phyloP scores from a whole-genome alignment of 2,888 invertebrate species.

The Eupithecia exiguata region DNA sequence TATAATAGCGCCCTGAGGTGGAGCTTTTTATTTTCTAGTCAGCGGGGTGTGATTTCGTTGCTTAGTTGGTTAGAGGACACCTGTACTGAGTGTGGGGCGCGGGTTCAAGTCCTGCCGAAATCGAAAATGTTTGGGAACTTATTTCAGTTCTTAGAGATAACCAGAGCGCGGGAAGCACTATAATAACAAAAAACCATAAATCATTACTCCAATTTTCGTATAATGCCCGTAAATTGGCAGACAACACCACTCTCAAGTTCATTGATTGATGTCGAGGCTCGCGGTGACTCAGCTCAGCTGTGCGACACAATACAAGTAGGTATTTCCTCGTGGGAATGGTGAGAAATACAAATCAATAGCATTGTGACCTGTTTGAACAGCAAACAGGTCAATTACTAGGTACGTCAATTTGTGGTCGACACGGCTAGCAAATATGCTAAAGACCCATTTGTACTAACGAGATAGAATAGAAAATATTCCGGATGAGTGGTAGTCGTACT shows the following conservation, averaged over 20 bases:
- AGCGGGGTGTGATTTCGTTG: too few relatives aligned
- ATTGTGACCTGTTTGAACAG: slow-evolving; percentile 46
- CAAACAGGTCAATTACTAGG: slow-evolving; percentile 62
- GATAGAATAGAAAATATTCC: neutral
- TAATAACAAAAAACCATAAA: too few relatives aligned
- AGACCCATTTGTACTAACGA: neutral
- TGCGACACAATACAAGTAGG: slow-evolving; percentile 32
- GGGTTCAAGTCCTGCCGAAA: too few relatives aligned
- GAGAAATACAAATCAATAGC: slow-evolving; percentile 46
- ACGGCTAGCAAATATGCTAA: neutral
- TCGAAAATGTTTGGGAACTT: too few relatives aligned
- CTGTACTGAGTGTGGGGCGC: too few relatives aligned
- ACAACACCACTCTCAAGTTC: slow-evolving; percentile 30
- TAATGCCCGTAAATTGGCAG: slow-evolving; percentile 29
- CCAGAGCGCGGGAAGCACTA: too few relatives aligned
- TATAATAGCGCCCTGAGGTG: too few relatives aligned
- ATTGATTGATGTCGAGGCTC: slow-evolving; percentile 40
- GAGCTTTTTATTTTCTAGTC: too few relatives aligned
- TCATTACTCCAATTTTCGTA: slow-evolving; percentile 25
- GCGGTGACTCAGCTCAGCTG: slow-evolving; percentile 29
- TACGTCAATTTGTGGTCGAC: slow-evolving; percentile 3
- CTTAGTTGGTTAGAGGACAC: too few relatives aligned
- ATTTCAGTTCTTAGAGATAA: too few relatives aligned
- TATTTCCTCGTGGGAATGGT: slow-evolving; percentile 37
- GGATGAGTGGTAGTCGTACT: neutral